Conservation (phyloP, 2,797 vertebrate species). For the Anableps anableps region DNA sequence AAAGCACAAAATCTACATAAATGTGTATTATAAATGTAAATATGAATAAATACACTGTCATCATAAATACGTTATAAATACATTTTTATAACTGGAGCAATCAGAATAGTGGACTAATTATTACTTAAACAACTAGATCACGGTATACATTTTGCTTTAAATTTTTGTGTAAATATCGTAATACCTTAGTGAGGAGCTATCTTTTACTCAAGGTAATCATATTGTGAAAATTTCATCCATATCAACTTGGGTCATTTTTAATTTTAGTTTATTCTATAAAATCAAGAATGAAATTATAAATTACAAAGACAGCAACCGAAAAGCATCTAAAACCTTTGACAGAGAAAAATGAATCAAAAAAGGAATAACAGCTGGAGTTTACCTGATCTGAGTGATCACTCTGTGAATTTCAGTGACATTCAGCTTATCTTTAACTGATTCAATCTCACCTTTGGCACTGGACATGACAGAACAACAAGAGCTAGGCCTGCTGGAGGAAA, state of each 20-base stretch:
- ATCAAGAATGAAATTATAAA: not conserved
- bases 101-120: too few species aligned
- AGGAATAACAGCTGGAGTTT: conserved; percentile 36
- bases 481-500: conserved; percentile 48
- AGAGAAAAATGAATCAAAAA: not conserved
- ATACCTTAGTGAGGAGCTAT: too few species aligned
- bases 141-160: too few species aligned
- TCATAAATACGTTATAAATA: too few species aligned
- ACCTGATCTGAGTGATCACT: conserved; percentile 82
- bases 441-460: conserved; percentile 68
- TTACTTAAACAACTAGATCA: too few species aligned
- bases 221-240: not conserved
- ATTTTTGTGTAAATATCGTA: too few species aligned
- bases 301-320: not conserved
- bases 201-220: too few species aligned
- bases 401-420: conserved; percentile 81
- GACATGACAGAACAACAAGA: conserved; percentile 69
- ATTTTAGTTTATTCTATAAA: not conserved
- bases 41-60: too few species aligned
- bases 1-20: too few species aligned
- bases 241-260: not conserved
- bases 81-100: too few species aligned
- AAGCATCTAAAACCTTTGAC: not conserved
- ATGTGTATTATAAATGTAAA: too few species aligned
- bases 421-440: conserved; percentile 80